A percentile compares a stretch with the other conserved stretches of the same genome.
Evolutionary conservation across 2,113 vertebrate species (phyloP).

Genomic region (Larimichthys polyactis): DNA sequence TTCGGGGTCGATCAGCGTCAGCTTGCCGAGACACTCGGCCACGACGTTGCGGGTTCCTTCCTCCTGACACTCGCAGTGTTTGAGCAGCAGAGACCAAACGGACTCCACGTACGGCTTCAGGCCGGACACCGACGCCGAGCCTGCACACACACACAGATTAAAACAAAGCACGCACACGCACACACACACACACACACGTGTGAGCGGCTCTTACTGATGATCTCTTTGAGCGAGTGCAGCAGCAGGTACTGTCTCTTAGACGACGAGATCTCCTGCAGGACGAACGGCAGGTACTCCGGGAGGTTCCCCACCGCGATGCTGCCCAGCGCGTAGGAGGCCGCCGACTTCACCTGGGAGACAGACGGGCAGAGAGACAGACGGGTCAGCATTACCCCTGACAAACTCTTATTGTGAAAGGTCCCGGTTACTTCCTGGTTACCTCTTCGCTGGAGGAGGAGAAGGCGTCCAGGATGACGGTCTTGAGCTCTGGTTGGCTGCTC

Average conservation of each 20-base stretch:
- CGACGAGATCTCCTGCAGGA: constrained; percentile 98
- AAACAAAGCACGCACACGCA: neutral
- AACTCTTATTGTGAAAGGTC: neutral
- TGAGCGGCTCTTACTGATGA: constrained; percentile 85
- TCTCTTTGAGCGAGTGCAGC: constrained; percentile 98
- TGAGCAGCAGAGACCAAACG: constrained; percentile 95
- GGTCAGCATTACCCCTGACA: neutral
- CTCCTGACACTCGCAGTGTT: constrained; percentile 98
- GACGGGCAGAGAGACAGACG: neutral
- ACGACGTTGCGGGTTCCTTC: constrained; percentile 98
- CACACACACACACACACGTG: accelerated
- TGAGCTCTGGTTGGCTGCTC: constrained; percentile 96
- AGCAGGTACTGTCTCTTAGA: constrained; percentile 97
- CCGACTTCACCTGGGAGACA: constrained; percentile 89
- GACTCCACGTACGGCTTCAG: constrained; percentile 97
- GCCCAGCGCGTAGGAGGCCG: constrained; percentile 95
- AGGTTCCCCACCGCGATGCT: constrained; percentile 99
- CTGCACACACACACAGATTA: constrained; percentile 43
- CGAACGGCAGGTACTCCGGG: constrained; percentile 98
- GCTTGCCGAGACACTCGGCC: constrained; percentile 97
- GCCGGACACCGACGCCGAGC: constrained; percentile 93
- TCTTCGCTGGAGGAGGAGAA: constrained; percentile 99
- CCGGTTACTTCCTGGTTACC: constrained; percentile 69
- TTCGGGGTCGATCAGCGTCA: constrained; percentile 97
- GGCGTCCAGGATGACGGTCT: constrained; percentile 96